A percentile compares a stretch with the other conserved stretches of the same genome.
These are phyloP conservation scores for Prionace glauca DNA, from an alignment of 2,797 vertebrate species.

Conservation along the genomic window DNA sequence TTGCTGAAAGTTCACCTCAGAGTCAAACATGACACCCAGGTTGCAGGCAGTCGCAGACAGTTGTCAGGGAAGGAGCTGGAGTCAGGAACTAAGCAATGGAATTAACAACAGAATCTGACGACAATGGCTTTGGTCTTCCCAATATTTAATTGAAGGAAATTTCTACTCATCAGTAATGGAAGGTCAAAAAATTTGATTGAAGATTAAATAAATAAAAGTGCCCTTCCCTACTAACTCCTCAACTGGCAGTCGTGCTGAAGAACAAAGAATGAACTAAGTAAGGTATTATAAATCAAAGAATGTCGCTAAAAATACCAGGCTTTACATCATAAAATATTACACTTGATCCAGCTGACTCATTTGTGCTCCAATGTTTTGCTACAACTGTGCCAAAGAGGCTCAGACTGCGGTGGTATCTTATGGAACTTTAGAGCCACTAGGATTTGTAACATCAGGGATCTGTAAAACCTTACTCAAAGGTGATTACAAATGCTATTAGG, in stretches of 20 bases:
- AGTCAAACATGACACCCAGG: neutral
- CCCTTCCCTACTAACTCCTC: neutral
- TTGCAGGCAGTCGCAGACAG: neutral
- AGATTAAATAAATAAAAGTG: neutral
- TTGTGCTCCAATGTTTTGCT: neutral
- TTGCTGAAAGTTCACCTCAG: neutral
- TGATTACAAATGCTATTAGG: neutral
- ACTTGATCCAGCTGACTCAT: neutral
- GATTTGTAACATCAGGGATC: neutral
- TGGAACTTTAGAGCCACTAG: constrained; percentile 8
- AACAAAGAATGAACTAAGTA: neutral
- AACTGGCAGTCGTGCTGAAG: neutral
- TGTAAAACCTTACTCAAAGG: neutral
- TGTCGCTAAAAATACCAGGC: neutral
- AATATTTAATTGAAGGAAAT: neutral
- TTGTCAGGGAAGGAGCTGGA: neutral
- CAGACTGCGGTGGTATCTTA: neutral
- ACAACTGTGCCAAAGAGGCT: neutral
- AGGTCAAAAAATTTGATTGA: neutral
- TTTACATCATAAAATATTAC: neutral
- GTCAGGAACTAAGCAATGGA: neutral
- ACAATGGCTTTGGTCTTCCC: neutral
- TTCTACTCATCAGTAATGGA: neutral
- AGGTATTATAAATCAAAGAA: neutral
- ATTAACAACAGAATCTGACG: neutral